Percentiles rank a stretch among this genome's conserved stretches.
Evolutionary conservation across 2,113 vertebrate genomes (phyloP).

Genomic region (Nipponia nippon): DNA sequence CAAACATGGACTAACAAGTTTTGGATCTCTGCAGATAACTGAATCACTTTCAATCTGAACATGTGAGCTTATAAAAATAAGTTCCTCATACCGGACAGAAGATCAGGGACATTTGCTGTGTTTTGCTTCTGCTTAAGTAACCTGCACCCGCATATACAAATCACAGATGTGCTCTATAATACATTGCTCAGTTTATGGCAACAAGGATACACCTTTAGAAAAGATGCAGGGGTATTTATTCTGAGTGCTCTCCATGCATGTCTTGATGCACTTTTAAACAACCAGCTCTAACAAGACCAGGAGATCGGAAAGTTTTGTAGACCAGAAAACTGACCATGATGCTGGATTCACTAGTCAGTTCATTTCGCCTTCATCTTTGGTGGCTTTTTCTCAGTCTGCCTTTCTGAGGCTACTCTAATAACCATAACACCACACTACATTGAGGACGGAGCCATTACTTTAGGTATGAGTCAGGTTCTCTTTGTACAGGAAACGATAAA

Average conservation of each 20-base stretch:
- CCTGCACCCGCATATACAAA: neutral
- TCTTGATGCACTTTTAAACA: neutral
- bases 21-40: neutral
- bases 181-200: neutral
- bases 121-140: neutral
- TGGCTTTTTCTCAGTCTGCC: neutral
- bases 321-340: neutral
- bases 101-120: neutral
- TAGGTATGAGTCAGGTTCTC: neutral
- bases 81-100: neutral
- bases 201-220: neutral
- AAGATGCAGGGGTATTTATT: neutral
- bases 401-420: neutral
- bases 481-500: neutral
- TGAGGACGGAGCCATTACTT: neutral
- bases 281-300: neutral
- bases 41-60: neutral
- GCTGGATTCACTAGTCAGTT: neutral
- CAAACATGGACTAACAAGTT: neutral
- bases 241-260: neutral
- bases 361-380: neutral
- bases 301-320: neutral
- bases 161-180: neutral
- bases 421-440: neutral
- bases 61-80: neutral